Base-by-base conservation (phyloP, 2,888 invertebrate genomes). In the Agrochola macilenta region DNA sequence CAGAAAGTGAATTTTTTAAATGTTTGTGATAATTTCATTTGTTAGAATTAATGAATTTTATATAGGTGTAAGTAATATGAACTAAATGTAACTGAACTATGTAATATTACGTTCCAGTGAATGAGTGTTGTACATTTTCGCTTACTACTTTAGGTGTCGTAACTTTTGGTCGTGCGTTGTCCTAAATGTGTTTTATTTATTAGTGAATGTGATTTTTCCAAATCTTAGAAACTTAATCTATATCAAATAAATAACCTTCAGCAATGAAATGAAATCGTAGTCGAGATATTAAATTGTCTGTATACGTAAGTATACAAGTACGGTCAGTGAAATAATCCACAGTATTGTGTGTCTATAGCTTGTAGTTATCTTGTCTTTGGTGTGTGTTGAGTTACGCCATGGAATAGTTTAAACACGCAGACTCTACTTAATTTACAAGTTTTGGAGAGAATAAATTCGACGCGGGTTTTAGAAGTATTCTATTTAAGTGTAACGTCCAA, bases 401-500 rank as follows among this genome's bases (percentile, higher is more conserved):
- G 90, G 85, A 85, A 75, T 82, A 83, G 75, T 83, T 83, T 61
- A 82, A 89, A 90, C 86, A 88, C 88, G 89, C 90, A 93, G 89
- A 90, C 92, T 82, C 91, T 89, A 88, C 81, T 89, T 90, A 86
- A 85, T 90, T 91, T 91, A 87, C 77, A 90, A 89, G 88, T 86
- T 83, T 87, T 90, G 92, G 91, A 92, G 91, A 93, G 93, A 91
- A 90, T 92, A 90, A 91, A 94, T 95, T 95, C 96, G 94, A 96
- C 96, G 96, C 96, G 96, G 96, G 96, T 94, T 95, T 88, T 95
- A 96, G 95, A 93, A 95, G 93, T 96, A 95, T 96, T 96, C 94
- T 95, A 96, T 95, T 95, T 96, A 96, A 96, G 96, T 94, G 96
- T 95, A 96, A 96, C 96, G 96, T 95, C 95, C 96, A 96, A 96